Evolutionary conservation across 2,797 vertebrate genomes (phyloP).

Genomic region (Acropternis orthonyx): DNA sequence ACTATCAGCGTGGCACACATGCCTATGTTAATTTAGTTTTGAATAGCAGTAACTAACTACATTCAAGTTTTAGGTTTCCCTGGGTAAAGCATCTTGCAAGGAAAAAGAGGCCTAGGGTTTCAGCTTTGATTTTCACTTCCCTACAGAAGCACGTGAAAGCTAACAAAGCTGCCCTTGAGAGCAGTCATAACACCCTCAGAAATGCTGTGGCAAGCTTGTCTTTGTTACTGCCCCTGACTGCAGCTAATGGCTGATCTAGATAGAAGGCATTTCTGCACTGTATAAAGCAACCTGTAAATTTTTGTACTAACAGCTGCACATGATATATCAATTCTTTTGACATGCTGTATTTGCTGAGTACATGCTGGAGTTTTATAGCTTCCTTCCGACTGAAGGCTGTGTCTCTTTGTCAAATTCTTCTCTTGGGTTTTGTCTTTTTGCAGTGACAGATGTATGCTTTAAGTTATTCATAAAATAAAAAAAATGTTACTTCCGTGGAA

Average conservation of each 20-base stretch:
- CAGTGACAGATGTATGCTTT: not conserved
- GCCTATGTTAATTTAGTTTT: not conserved
- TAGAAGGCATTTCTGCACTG: not conserved
- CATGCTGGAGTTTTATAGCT: not conserved
- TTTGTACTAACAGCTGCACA: not conserved
- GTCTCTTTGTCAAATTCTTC: not conserved
- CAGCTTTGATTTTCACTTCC: not conserved
- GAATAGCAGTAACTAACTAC: not conserved
- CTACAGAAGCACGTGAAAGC: not conserved
- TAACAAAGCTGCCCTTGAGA: not conserved
- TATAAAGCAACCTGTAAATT: not conserved
- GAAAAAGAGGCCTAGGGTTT: not conserved
- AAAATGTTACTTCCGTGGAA: not conserved
- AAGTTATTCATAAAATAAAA: not conserved
- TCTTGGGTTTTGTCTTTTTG: not conserved
- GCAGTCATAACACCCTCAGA: not conserved
- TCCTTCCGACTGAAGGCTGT: not conserved
- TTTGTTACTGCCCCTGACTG: not conserved
- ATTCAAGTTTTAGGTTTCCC: not conserved
- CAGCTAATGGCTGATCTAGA: not conserved
- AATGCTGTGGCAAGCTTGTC: not conserved
- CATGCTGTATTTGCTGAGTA: not conserved
- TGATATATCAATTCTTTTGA: slow-evolving; percentile 1
- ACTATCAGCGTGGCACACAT: not conserved
- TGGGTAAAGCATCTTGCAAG: not conserved